Base-by-base conservation (phyloP, 2,888 invertebrate genomes). In the Philopedon plagiatum region DNA sequence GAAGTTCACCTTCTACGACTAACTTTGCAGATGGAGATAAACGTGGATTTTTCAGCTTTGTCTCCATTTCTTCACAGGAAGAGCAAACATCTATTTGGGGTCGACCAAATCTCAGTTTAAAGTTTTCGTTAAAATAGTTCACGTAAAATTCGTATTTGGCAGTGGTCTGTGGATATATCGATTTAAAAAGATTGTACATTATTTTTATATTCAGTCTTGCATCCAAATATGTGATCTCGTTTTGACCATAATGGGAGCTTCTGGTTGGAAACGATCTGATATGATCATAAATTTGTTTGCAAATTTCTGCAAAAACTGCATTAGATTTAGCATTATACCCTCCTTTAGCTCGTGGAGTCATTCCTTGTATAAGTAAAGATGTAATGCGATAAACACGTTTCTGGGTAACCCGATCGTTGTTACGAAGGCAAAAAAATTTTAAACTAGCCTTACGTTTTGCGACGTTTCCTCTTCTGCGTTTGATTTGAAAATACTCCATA, bases 31-130 rank as follows among this genome's bases (percentile, higher is more conserved):
- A 73, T 46, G 76, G 72, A 49, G 29, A 41, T 49, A 75, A 75
- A 44, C 34, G 51, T 56, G 56, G 44, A 29, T 49, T 49, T 70
- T 75, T 78, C 64, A 76, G 60, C 71, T 77, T 78, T 23, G 49
- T 68, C 34, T 57, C 60, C 60, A 76, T 54, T 64, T 72, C 71
- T 61, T 78, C 78, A 54, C 78, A 78, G 39, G 70, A 71, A 26
- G 60, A 70, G 63, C 76, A 78, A 23, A 73, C 76, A 62, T 77
- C 78, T 7, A 78, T 76, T 72, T 78, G 76, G 23, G 76, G 77
- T 58, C 75, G 67, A 63, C 77, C 77, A 74, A 80, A 80, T 78
- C 26, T 26, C 4, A 3, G 7, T 34, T 34, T 34, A 34, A 34
- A 34, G 49, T 49, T 49, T 49, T 49, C 21, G 21, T 49, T 49